Percentiles rank a stretch among this genome's conserved stretches.
These are phyloP conservation scores for Xestia xanthographa DNA, from an alignment of 2,888 invertebrate genomes.

Conservation along the genomic window DNA sequence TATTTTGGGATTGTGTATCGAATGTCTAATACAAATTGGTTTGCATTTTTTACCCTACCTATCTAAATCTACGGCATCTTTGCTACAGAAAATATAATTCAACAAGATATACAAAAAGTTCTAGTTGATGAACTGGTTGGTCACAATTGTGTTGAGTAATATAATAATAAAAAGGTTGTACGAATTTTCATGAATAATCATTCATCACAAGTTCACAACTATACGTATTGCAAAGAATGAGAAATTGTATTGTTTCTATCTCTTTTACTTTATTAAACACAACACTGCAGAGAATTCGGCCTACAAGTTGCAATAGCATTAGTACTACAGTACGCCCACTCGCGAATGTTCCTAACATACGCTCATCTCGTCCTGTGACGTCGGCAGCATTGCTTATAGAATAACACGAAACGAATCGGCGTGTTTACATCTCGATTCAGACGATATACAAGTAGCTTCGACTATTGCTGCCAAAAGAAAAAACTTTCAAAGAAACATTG, in stretches of 20 bases:
- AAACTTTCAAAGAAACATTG: constrained; percentile 22
- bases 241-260: neutral
- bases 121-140: neutral
- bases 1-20: neutral
- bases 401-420: constrained; percentile 33
- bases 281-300: neutral
- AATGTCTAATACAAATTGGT: constrained; percentile 1
- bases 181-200: neutral
- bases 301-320: constrained; percentile 29
- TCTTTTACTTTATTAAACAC: neutral
- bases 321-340: constrained; percentile 32
- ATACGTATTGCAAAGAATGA: neutral
- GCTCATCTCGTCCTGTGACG: constrained; percentile 40
- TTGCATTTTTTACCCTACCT: neutral
- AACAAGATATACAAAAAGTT: neutral
- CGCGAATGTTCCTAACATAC: constrained; percentile 14
- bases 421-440: constrained; percentile 37
- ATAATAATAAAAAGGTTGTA: neutral
- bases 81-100: neutral
- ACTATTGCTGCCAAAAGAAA: constrained; percentile 14
- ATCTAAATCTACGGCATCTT: neutral
- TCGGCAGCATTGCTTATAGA: constrained; percentile 36
- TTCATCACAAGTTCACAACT: neutral
- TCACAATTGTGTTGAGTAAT: neutral
- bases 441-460: constrained; percentile 18